Conservation (phyloP, 2,888 invertebrate genomes). For the Omphaloscelis lunosa region DNA sequence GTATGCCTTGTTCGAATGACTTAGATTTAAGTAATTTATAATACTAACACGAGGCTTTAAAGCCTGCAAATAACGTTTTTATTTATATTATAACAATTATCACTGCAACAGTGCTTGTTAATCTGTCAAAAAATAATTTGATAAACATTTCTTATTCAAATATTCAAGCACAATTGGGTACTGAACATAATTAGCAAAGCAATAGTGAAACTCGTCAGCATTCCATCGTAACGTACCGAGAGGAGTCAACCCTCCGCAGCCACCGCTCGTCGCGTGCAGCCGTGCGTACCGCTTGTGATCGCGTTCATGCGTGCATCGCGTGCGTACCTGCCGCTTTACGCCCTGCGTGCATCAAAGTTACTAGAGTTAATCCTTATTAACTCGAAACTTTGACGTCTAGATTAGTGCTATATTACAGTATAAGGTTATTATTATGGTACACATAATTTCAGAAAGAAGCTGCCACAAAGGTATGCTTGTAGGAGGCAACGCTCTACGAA, state of each 20-base stretch:
- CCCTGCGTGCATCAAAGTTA: conserved; percentile 25
- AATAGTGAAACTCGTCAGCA: conserved; percentile 16
- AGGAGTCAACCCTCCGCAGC: conserved; percentile 23
- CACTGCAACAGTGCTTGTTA: background rate
- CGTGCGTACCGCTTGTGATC: conserved; percentile 35
- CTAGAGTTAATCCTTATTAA: conserved; percentile 10
- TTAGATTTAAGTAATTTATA: background rate
- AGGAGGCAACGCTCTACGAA: background rate
- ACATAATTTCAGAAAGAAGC: background rate
- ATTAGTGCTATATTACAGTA: background rate
- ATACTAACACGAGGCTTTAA: background rate
- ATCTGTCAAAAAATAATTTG: background rate
- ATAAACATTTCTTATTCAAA: background rate
- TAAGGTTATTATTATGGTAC: background rate
- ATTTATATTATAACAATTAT: background rate
- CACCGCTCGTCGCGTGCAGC: conserved; percentile 18
- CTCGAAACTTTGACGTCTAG: conserved; percentile 7
- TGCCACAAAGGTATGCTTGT: background rate
- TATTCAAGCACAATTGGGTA: background rate
- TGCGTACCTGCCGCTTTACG: conserved; percentile 17
- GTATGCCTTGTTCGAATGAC: too few relatives aligned
- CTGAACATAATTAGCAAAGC: background rate
- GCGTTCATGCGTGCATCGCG: conserved; percentile 45
- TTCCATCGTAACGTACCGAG: conserved; percentile 18
- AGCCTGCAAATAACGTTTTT: background rate